Conservation (phyloP, 1,140 invertebrate species). For the Bicyclus anynana region DNA sequence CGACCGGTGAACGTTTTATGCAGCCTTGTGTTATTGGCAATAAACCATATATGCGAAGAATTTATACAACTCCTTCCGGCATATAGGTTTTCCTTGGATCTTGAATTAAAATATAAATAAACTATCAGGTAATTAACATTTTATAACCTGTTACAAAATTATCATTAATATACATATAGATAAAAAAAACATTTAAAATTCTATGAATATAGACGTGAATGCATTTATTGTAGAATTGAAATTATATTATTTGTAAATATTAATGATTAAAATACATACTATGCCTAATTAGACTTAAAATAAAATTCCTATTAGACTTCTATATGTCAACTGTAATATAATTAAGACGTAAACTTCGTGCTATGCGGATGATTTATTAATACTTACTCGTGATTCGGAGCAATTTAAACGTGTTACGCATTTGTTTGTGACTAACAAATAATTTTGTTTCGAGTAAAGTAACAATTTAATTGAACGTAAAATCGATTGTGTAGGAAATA, state of each 20-base stretch:
- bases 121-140: not conserved
- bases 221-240: no score
- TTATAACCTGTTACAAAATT: no score
- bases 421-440: not conserved
- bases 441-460: no score
- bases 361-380: not conserved
- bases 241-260: no score
- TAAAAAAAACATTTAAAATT: no score
- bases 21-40: slow-evolving; percentile 54
- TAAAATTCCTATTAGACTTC: not conserved
- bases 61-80: slow-evolving; percentile 27
- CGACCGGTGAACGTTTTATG: slow-evolving; percentile 21
- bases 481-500: no score
- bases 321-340: not conserved
- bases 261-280: no score
- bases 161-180: no score
- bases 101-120: not conserved
- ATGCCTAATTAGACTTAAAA: no score
- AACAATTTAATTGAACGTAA: no score
- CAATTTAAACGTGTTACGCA: not conserved
- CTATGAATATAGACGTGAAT: no score
- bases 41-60: slow-evolving; percentile 49
- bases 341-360: not conserved
- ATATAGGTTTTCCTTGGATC: not conserved
- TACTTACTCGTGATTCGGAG: not conserved